phyloP scores from a whole-genome alignment of 2,888 invertebrate genomes.

The Dendrolimus houi region DNA sequence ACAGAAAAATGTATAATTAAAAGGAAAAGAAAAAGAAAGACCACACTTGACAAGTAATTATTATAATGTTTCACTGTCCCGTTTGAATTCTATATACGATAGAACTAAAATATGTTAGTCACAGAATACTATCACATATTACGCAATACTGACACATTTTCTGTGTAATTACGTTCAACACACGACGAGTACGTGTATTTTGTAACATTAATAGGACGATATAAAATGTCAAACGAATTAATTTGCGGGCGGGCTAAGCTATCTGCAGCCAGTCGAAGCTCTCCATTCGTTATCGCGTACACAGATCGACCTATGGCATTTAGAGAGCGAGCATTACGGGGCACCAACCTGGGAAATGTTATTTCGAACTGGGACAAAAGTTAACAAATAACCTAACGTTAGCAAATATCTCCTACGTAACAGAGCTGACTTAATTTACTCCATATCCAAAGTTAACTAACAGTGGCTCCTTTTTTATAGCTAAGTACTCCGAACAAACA shows the following conservation, averaged over 20 bases:
- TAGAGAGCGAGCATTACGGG: slow-evolving; percentile 31
- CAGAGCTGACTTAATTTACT: too few relatives aligned
- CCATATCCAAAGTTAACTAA: too few relatives aligned
- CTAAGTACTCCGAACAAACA: too few relatives aligned
- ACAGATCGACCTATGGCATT: slow-evolving; percentile 52
- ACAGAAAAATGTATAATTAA: too few relatives aligned
- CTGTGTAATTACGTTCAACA: background rate
- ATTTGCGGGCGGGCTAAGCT: slow-evolving; percentile 12
- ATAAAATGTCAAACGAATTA: slow-evolving; percentile 10
- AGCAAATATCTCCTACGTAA: slow-evolving; percentile 12
- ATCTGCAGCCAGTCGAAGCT: slow-evolving; percentile 12
- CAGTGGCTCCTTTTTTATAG: too few relatives aligned
- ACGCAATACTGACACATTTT: background rate
- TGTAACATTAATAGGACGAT: background rate
- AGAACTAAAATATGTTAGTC: too few relatives aligned
- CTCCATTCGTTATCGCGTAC: slow-evolving; percentile 28
- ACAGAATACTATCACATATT: background rate
- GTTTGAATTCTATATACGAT: too few relatives aligned
- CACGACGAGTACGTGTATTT: background rate
- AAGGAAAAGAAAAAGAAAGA: too few relatives aligned
- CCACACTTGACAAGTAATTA: too few relatives aligned
- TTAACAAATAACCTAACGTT: slow-evolving; percentile 5
- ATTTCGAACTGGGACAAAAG: slow-evolving; percentile 36
- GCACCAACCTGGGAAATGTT: slow-evolving; percentile 43
- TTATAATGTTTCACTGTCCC: too few relatives aligned